phyloP scores from a whole-genome alignment of 2,888 invertebrate genomes.

The Auanema freiburgensis region DNA sequence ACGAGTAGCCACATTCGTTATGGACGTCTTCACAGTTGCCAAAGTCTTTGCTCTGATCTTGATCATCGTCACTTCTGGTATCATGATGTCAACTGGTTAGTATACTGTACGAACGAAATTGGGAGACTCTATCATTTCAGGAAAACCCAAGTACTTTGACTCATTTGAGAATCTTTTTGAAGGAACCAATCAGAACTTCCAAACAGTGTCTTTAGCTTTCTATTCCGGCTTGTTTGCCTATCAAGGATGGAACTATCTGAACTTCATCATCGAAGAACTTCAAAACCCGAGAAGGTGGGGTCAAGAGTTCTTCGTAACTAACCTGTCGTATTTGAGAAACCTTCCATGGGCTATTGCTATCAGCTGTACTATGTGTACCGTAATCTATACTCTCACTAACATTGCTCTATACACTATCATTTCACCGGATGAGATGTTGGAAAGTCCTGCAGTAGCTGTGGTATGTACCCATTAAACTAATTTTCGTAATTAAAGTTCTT shows the following conservation, averaged over 20 bases:
- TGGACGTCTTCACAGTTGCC: slow-evolving; percentile 95
- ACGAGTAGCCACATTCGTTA: slow-evolving; percentile 88
- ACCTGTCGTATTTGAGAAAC: slow-evolving; percentile 74
- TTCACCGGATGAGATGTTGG: slow-evolving; percentile 85
- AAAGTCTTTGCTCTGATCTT: slow-evolving; percentile 83
- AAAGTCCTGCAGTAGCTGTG: slow-evolving; percentile 95
- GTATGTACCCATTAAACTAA: slow-evolving; percentile 67
- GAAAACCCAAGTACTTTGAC: slow-evolving; percentile 74
- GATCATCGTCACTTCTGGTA: slow-evolving; percentile 85
- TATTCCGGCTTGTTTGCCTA: slow-evolving; percentile 73
- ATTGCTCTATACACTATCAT: slow-evolving; percentile 94
- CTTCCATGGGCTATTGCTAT: slow-evolving; percentile 90
- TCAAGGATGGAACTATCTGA: slow-evolving; percentile 84
- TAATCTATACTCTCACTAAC: slow-evolving; percentile 92
- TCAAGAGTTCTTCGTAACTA: too few relatives aligned
- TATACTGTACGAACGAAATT: slow-evolving; percentile 1
- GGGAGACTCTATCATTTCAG: slow-evolving; percentile 71
- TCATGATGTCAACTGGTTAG: slow-evolving; percentile 24
- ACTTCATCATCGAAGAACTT: slow-evolving; percentile 97
- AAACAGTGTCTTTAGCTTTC: slow-evolving; percentile 91
- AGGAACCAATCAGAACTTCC: slow-evolving; percentile 82
- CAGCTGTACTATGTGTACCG: slow-evolving; percentile 87
- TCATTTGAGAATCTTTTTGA: slow-evolving; percentile 84
- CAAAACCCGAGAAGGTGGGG: slow-evolving; percentile 86
- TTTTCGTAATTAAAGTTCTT: not conserved